Conservation (phyloP, 2,888 invertebrate species). For the Machimus rusticus region DNA sequence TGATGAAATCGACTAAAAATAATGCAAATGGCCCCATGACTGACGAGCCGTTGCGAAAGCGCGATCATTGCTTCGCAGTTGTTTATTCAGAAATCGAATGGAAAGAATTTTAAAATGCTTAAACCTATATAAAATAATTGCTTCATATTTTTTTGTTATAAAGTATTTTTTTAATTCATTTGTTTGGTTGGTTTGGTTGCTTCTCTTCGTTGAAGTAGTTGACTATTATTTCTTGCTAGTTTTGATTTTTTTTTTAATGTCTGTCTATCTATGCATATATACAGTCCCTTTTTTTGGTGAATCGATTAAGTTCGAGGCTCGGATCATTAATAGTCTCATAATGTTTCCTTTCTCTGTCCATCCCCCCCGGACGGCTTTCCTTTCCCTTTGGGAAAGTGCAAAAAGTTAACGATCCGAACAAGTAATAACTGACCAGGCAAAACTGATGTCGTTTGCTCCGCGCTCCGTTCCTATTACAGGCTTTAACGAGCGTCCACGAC, state of each 20-base stretch:
- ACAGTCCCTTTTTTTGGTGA: not conserved
- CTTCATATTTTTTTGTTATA: not conserved
- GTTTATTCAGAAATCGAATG: not conserved
- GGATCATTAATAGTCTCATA: not conserved
- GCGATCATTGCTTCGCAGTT: not conserved
- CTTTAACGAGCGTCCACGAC: not conserved
- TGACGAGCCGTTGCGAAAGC: not conserved
- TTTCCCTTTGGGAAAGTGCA: slow-evolving; percentile 33
- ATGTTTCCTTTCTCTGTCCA: slow-evolving; percentile 22
- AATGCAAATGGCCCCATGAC: not conserved
- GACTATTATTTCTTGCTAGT: not conserved
- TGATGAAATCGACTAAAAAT: not conserved
- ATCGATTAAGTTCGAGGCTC: not conserved
- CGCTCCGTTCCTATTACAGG: not conserved
- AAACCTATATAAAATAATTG: not conserved
- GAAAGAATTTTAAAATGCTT: not conserved
- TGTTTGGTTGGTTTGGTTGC: too few relatives aligned
- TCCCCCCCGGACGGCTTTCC: not conserved
- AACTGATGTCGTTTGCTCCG: not conserved
- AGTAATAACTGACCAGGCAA: slow-evolving; percentile 20
- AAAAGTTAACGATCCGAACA: not conserved
- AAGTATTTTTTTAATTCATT: not conserved
- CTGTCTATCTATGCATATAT: not conserved
- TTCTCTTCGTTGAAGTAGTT: not conserved
- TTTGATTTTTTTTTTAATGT: not conserved